phyloP scores from a whole-genome alignment of 2,797 vertebrate species.

The Lutjanus argentimaculatus region DNA sequence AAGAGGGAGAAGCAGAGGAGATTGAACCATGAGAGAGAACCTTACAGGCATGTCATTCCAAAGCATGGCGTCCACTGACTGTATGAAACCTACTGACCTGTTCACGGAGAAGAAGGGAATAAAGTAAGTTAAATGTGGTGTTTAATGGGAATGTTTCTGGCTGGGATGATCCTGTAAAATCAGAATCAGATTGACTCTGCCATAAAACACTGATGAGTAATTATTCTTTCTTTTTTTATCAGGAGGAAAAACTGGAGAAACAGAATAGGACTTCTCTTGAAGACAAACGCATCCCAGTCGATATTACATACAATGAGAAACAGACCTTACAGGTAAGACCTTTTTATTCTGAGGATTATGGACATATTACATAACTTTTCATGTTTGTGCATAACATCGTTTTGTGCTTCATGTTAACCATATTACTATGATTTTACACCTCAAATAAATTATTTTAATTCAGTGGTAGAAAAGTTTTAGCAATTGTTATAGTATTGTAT shows the following conservation, averaged over 20 bases:
- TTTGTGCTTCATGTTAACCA: no score
- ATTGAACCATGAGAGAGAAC: constrained; percentile 70
- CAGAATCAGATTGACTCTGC: background rate
- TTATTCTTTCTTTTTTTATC: constrained; percentile 6
- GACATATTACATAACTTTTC: background rate
- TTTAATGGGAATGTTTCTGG: background rate
- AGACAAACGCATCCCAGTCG: constrained; percentile 56
- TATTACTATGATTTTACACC: no score
- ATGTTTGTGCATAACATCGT: background rate
- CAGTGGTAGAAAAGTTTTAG: background rate
- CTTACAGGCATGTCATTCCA: background rate
- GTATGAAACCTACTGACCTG: constrained; percentile 50
- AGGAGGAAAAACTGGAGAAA: constrained; percentile 83
- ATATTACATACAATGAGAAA: constrained; percentile 32
- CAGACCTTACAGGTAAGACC: constrained; percentile 72
- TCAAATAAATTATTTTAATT: background rate
- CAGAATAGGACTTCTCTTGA: constrained; percentile 75
- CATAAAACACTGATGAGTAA: background rate
- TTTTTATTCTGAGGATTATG: background rate
- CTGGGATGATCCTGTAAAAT: background rate
- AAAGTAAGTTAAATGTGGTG: constrained; percentile 63
- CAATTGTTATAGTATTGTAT: no score
- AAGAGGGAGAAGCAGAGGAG: constrained; percentile 59
- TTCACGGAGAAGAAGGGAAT: constrained; percentile 61
- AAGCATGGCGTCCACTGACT: constrained; percentile 64